phyloP scores from a whole-genome alignment of 2,113 vertebrate genomes.

The Amphiprion ocellaris region DNA sequence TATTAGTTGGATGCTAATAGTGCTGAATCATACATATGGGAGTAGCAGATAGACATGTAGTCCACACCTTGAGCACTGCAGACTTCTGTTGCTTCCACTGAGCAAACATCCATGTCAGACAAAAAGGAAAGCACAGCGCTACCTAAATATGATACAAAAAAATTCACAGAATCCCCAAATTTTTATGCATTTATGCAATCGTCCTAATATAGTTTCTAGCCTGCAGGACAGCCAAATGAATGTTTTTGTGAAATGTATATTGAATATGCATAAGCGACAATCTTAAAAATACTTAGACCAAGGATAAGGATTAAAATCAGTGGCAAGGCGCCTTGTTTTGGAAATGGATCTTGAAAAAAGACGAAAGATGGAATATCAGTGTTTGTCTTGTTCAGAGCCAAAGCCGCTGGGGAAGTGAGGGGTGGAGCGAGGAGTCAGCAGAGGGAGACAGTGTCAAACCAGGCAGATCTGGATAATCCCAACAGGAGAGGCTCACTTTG shows the following conservation, averaged over 20 bases:
- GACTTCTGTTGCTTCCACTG: not conserved
- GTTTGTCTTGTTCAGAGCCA: not conserved
- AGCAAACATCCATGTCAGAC: too few species aligned
- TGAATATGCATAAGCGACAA: too few species aligned
- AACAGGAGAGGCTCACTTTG: not conserved
- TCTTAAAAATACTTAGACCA: too few species aligned
- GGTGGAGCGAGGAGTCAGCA: not conserved
- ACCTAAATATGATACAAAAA: too few species aligned
- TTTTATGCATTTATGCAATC: too few species aligned
- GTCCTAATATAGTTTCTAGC: too few species aligned
- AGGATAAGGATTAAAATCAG: too few species aligned
- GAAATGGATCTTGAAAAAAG: not conserved
- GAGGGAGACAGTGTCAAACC: constrained; percentile 12
- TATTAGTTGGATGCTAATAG: too few species aligned
- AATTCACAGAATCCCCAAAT: too few species aligned
- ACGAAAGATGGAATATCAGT: not conserved
- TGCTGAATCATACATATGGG: not conserved
- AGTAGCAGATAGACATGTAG: not conserved
- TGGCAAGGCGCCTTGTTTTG: not conserved
- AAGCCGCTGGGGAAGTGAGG: not conserved
- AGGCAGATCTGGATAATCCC: not conserved
- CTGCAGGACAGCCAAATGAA: too few species aligned
- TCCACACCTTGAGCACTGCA: not conserved
- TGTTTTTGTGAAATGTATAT: too few species aligned
- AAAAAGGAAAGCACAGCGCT: too few species aligned